Evolutionary conservation across 2,888 invertebrate species (phyloP), one percentile per base, ranked within the genome.

Genomic region (Carcina quercana): DNA sequence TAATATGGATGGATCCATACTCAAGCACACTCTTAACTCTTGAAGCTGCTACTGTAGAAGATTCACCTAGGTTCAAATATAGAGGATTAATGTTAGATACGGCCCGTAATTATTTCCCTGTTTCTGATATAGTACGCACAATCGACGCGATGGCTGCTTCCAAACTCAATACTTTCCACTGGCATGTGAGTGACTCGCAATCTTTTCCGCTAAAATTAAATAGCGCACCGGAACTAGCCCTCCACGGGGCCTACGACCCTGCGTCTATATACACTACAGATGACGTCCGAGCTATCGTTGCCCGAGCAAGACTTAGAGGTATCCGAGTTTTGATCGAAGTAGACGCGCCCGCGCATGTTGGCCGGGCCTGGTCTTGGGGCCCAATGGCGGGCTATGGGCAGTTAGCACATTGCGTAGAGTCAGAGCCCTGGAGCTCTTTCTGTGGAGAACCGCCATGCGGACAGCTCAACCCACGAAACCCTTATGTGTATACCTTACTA

Each of bases 131-230:
- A 21, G 87, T 91, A 50, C 86, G 90, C 7, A 91, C 93, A 6
- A 78, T 97, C 54, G 91, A 94, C 37, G 96, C 92, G 2, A 96
- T 97, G 97, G 90, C 93, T 0, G 89, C 93, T 26, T 90, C 91
- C 51, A 97, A 97, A 71, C 69, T 97, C 43, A 97, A 97, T 74
- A 93, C 94, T 2, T 92, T 97, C 59, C 97, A 97, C 59, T 97
- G 97, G 97, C 94, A 95, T 57, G 86, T 93, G 15, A 91, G 91
- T 3, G 97, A 97, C 67, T 94, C 96, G 8, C 96, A 97, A 66
- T 95, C 96, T 45, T 97, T 97, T 71, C 97, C 97, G 0, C 90
- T 94, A 63, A 88, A 91, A 40, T 88, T 94, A 3, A 87, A 88
- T 13, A 86, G 88, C 40, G 91, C 89, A 32, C 95, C 95, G 0